Conservation (phyloP, 2,797 vertebrate genomes). For the Onychomys leucogaster region DNA sequence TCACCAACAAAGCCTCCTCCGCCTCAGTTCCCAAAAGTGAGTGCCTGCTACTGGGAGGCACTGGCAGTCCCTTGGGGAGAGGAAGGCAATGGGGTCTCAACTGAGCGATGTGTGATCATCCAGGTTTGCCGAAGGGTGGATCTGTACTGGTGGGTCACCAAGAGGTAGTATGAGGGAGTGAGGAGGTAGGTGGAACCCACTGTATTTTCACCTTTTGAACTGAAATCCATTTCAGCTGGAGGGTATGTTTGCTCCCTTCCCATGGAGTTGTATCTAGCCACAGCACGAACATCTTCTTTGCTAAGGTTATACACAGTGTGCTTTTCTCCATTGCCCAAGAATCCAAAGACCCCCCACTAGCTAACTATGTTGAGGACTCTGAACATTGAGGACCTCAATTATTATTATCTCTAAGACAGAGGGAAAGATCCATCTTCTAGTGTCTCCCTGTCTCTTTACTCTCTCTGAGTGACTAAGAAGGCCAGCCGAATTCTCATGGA, state of each 20-base stretch:
- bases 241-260: too few relatives aligned
- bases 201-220: not conserved
- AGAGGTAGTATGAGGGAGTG: accelerated
- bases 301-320: not conserved
- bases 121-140: not conserved
- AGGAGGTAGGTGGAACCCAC: not conserved
- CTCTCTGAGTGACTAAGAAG: not conserved
- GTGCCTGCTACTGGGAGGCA: slow-evolving; percentile 45
- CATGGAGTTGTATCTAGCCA: not conserved
- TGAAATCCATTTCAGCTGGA: not conserved
- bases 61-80: not conserved
- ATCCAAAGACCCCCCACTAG: not conserved
- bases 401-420: not conserved
- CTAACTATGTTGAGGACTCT: not conserved
- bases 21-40: slow-evolving; percentile 53
- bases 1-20: slow-evolving; percentile 72
- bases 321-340: not conserved
- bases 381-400: not conserved
- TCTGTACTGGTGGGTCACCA: too few relatives aligned
- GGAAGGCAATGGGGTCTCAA: not conserved
- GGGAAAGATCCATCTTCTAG: not conserved
- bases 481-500: not conserved
- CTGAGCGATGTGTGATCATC: not conserved
- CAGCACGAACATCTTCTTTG: not conserved
- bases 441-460: not conserved